Percentiles rank a stretch among this genome's conserved stretches.
phyloP scores from a whole-genome alignment of 2,797 vertebrate species.

The Myripristis murdjan region DNA sequence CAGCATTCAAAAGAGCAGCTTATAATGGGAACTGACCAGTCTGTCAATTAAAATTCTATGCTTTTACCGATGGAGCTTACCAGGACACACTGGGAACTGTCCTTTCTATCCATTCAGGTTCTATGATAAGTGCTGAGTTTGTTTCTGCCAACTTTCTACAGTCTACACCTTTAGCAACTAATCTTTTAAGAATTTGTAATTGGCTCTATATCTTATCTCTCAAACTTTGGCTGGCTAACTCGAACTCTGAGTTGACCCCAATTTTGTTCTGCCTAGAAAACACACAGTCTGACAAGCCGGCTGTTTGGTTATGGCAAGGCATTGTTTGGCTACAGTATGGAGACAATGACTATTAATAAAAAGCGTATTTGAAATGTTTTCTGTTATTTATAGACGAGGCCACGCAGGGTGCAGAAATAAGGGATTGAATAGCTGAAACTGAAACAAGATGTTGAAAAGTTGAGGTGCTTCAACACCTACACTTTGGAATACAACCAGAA shows the following conservation, averaged over 20 bases:
- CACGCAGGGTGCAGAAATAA: not conserved
- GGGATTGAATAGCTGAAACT: not conserved
- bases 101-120: too few relatives aligned
- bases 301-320: slow-evolving; percentile 47
- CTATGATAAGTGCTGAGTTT: too few relatives aligned
- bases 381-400: slow-evolving; percentile 27
- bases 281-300: slow-evolving; percentile 5
- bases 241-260: slow-evolving; percentile 16
- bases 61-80: too few relatives aligned
- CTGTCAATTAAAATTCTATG: too few relatives aligned
- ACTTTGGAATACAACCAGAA: not conserved
- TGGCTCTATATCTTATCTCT: too few relatives aligned
- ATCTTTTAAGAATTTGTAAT: slow-evolving; percentile 6
- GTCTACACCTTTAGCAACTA: too few relatives aligned
- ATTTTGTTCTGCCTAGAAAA: slow-evolving; percentile 9
- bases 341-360: slow-evolving; percentile 20
- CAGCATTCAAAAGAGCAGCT: too few relatives aligned
- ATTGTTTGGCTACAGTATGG: slow-evolving; percentile 37
- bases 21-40: too few relatives aligned
- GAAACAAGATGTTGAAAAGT: slow-evolving; percentile 36
- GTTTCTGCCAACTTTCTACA: too few relatives aligned
- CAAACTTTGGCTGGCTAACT: not conserved
- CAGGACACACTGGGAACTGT: too few relatives aligned
- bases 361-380: slow-evolving; percentile 11
- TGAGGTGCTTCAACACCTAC: too few relatives aligned